Evolutionary conservation across 2,888 invertebrate species (phyloP), one percentile per base, ranked within the genome.

Genomic region (Atethmia centrago): DNA sequence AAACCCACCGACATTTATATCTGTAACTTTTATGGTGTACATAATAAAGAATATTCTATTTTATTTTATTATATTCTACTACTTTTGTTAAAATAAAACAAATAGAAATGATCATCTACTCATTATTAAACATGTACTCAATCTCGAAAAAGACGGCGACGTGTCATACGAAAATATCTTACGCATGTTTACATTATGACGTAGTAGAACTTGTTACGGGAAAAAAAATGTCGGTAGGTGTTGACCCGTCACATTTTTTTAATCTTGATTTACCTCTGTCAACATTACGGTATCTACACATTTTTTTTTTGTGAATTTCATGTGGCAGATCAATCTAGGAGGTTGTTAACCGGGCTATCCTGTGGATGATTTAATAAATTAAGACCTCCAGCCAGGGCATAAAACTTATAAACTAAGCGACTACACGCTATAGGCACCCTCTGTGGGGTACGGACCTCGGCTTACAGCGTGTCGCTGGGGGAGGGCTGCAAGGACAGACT

Each of bases 111-210:
- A n/a, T n/a, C n/a, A n/a, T 21, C 16, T 25, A 55, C 42, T 25
- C n/a, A 63, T 58, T 64, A 63, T 58, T 64, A 61, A 79, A 19
- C 0, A n/a, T 4, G 42, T 21, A 31, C 28, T 45, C 65, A 79
- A 61, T 68, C 59, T 49, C 25, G 12, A 45, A 55, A 14, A 74
- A 61, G 45, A 25, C 25, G 16, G 5, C 47, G 25, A 53, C 42
- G 45, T 69, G 21, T 80, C 59, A 42, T 49, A 65, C 21, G 65
- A 65, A 77, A 72, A 72, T 58, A 80, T 77, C 2, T 45, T 63
- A 77, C 77, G 62, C 49, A 63, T 66, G 47, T 71, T 51, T 71
- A 65, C 55, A 0, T 42, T 64, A 61, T 68, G 77, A 71, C 77
- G 67, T 45, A n/a, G 67, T 19, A n/a, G 55, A 59, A 51, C 7